phyloP scores from a whole-genome alignment of 2,888 invertebrate genomes.

The Diploptera punctata region DNA sequence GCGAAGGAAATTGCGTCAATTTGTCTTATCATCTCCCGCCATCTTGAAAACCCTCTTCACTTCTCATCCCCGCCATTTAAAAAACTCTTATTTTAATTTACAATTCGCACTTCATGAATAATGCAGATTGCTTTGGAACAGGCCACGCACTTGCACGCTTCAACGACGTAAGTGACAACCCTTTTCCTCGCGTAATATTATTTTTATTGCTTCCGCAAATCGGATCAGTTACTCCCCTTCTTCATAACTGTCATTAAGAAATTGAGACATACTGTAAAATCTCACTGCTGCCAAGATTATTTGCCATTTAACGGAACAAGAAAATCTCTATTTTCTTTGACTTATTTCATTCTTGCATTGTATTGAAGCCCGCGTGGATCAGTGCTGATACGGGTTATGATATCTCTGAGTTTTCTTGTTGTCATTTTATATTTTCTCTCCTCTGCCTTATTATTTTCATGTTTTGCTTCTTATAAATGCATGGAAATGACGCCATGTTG shows the following conservation, averaged over 20 bases:
- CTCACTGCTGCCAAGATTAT: no score
- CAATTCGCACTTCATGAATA: slow-evolving; percentile 38
- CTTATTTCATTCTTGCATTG: slow-evolving; percentile 2
- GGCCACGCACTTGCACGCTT: neutral
- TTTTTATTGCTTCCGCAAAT: no score
- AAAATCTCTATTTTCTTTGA: no score
- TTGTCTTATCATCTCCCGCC: slow-evolving; percentile 35
- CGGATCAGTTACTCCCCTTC: no score
- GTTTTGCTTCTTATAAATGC: slow-evolving; percentile 6
- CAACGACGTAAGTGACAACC: neutral
- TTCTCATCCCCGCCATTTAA: slow-evolving; percentile 15
- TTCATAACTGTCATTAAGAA: no score
- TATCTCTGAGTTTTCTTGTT: slow-evolving; percentile 11
- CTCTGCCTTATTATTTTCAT: slow-evolving; percentile 9
- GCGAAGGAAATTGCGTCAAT: slow-evolving; percentile 34
- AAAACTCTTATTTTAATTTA: slow-evolving; percentile 35
- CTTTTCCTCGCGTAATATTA: no score
- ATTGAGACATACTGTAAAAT: no score
- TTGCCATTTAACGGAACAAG: no score
- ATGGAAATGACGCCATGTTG: slow-evolving; percentile 14
- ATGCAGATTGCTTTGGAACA: slow-evolving; percentile 37
- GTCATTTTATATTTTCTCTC: slow-evolving; percentile 7
- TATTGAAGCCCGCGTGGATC: neutral
- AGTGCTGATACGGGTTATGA: slow-evolving; percentile 17
- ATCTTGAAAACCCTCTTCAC: slow-evolving; percentile 29